Base-by-base conservation (phyloP, 2,797 vertebrate genomes). In the Tarsius wallacei region DNA sequence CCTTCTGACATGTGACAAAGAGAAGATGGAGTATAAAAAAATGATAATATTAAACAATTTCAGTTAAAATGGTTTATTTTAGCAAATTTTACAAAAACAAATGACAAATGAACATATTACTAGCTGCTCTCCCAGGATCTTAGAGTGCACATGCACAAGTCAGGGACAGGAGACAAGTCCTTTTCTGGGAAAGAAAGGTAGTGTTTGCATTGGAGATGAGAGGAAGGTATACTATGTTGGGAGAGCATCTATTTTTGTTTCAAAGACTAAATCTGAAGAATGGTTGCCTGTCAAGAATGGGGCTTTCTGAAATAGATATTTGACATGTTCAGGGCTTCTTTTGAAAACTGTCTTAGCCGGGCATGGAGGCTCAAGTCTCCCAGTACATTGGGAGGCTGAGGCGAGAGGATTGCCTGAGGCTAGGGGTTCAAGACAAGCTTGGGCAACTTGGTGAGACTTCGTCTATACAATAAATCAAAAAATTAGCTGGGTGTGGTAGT, bases 21-120 rank as follows among this genome's bases (percentile, higher is more conserved):
- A 78, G 13, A 57, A 49, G 4, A 2, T 90, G 4, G 28, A 73
- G 68, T 64, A 55, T 26, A 90, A 77, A 66, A 78, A 53, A 71
- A 19, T 61, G 14, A 22, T 57, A 64, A 14, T 71, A 42, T 59
- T 89, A 76, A 92, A 64, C 28, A 76, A 36, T 57, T 88, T 70
- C 76, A 86, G 51, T 70, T 84, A 83, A 57, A 83, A 19, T 74
- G 49, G 70, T 15, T 94, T 53, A 57, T 70, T 87, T 93, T 14
- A 86, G 51, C 22, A 80, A 59, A 89, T 28, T 89, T 86, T 70
- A 73, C 21, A 49, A 55, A 68, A 61, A 19, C 12, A 24, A 21
- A 21, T 63, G 57, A 63, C 21, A 76, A 95, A 55, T 17, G 4
- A 81, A 73, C n/a, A 66, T 15, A 66, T 31, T 36, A 17, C 33